Evolutionary conservation across 1,140 invertebrate genomes (phyloP), one percentile per base, ranked within the genome.

Genomic region (Zaprionus ghesquierei): DNA sequence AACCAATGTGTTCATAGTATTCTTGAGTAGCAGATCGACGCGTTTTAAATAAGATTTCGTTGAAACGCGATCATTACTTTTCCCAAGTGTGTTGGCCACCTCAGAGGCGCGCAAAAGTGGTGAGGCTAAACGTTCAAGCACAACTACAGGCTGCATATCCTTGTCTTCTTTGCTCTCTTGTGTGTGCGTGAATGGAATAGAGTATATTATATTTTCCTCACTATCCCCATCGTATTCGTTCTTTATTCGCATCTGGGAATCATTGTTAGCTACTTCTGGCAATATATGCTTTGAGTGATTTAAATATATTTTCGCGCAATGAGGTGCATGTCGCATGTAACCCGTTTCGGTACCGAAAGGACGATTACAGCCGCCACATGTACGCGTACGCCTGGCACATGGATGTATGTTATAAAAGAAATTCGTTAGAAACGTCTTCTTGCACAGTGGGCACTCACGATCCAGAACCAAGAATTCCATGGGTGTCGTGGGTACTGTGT

Each of bases 401-500:
- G 66, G 66, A 75, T 92, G 91, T 25, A 77, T 90, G 53, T 92
- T 90, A 46, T 84, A 92, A 6, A 92, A 81, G 56, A 61, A 92
- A 46, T 91, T 90, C 5, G 91, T 92, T 41, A 82, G 15, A 59
- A 84, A 92, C 0, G 85, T 86, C 46, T 78, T 77, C 22, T 78
- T 80, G 74, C 91, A 92, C 25, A 84, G 38, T 8, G 87, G 87
- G 20, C 91, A 92, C 61, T 85, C 74, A 3, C 90, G 81, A 50
- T 91, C 90, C 1, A 90, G 73, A 1, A 91, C 81, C 22, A 73
- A 65, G 13, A 77, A 31, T 22, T 76, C 69, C 5, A 82, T 56
- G 5, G 81, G 81, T 3, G 75, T 84, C 4, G 71, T 79, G 9
- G 75, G 49, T 5, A 51, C 33, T 8, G 71, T 74, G 41, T 91